Evolutionary conservation across 2,888 invertebrate species (phyloP).

Genomic region (Dastarcus helophoroides): DNA sequence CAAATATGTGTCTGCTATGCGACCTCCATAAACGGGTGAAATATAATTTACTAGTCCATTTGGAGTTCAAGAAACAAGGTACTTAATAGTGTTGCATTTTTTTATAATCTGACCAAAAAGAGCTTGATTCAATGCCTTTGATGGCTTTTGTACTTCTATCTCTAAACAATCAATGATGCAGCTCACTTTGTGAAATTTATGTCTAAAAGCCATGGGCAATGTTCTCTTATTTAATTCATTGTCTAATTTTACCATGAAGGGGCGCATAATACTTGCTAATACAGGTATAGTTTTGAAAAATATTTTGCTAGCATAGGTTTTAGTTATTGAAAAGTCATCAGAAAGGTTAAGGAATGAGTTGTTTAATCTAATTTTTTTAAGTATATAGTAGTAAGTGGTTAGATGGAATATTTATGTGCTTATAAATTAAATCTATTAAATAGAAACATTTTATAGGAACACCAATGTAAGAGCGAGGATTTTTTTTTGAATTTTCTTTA

Average conservation of each 20-base stretch:
- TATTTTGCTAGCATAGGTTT: constrained; percentile 11
- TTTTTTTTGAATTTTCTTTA: constrained; percentile 13
- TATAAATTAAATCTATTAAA: constrained; percentile 12
- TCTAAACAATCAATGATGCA: constrained; percentile 14
- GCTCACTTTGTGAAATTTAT: constrained; percentile 8
- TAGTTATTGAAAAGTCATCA: constrained; percentile 17
- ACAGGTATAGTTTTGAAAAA: constrained; percentile 14
- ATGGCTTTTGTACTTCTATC: constrained; percentile 13
- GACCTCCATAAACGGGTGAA: constrained; percentile 19
- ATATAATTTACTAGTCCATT: constrained; percentile 19
- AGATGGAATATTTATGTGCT: constrained; percentile 12
- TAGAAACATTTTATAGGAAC: constrained; percentile 10
- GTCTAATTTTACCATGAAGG: constrained; percentile 2
- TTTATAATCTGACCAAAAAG: constrained; percentile 13
- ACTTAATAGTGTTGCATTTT: constrained; percentile 12
- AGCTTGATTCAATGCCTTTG: constrained; percentile 11
- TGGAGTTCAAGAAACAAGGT: constrained; percentile 14
- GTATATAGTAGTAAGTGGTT: constrained; percentile 11
- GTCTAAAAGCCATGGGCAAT: constrained; percentile 11
- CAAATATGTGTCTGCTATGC: constrained; percentile 5
- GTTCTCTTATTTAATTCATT: constrained; percentile 2
- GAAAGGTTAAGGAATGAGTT: constrained; percentile 16
- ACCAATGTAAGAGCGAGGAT: constrained; percentile 14
- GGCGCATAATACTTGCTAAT: constrained; percentile 9
- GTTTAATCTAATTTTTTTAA: constrained; percentile 18